Evolutionary conservation across 2,888 invertebrate species (phyloP).

Genomic region (Aleiodes testaceus): DNA sequence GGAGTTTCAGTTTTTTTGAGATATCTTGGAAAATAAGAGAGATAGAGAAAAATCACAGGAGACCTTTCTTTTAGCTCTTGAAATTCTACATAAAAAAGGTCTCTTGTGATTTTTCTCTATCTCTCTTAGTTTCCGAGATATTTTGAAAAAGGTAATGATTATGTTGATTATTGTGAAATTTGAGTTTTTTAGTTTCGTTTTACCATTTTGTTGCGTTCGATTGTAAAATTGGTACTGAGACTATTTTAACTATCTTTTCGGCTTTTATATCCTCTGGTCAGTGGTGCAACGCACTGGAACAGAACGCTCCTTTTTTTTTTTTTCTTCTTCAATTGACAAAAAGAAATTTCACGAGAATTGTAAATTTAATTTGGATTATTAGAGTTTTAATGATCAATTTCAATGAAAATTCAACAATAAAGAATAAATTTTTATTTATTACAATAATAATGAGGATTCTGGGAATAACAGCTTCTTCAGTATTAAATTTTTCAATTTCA

Average conservation of each 20-base stretch:
- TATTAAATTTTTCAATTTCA: background rate
- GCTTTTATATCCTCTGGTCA: slow-evolving; percentile 70
- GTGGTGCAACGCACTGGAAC: slow-evolving; percentile 68
- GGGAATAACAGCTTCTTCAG: too few relatives aligned
- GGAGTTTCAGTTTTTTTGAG: too few relatives aligned
- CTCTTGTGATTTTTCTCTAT: too few relatives aligned
- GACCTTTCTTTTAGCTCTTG: too few relatives aligned
- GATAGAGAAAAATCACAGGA: too few relatives aligned
- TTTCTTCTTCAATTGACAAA: slow-evolving; percentile 65
- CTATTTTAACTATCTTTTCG: slow-evolving; percentile 51
- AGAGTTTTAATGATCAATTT: background rate
- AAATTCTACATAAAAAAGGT: too few relatives aligned
- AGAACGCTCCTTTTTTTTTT: slow-evolving; percentile 62
- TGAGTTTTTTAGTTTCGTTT: too few relatives aligned
- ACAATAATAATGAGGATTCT: too few relatives aligned
- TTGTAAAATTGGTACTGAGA: slow-evolving; percentile 64
- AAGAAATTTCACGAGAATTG: slow-evolving; percentile 63
- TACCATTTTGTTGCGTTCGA: slow-evolving; percentile 54
- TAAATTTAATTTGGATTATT: slow-evolving; percentile 50
- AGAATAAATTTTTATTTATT: too few relatives aligned
- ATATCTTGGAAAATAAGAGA: too few relatives aligned
- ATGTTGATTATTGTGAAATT: too few relatives aligned
- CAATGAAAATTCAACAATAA: too few relatives aligned
- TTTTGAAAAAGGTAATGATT: background rate
- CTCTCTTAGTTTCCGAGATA: background rate